phyloP scores from a whole-genome alignment of 2,888 invertebrate genomes.

The Netelia fuscicornis region DNA sequence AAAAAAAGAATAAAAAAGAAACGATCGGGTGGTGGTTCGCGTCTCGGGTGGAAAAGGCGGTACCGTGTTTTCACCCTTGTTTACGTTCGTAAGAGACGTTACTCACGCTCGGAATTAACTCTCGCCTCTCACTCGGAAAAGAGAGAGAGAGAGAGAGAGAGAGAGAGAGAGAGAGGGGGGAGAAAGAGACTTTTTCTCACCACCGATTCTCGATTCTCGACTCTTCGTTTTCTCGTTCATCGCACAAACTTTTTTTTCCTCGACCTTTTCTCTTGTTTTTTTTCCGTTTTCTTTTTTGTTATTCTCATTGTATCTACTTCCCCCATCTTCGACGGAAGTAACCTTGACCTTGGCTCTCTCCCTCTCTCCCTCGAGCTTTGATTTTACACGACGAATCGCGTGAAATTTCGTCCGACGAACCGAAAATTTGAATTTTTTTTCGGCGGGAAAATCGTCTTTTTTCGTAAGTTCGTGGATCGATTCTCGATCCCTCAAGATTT shows the following conservation, averaged over 20 bases:
- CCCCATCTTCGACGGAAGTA: slow-evolving; percentile 30
- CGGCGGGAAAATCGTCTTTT: background rate
- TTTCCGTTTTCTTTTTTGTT: background rate
- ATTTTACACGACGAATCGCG: background rate
- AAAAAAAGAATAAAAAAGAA: slow-evolving; percentile 8
- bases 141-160: background rate
- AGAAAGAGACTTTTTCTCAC: slow-evolving; percentile 24
- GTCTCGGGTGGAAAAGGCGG: slow-evolving; percentile 51
- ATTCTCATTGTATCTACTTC: background rate
- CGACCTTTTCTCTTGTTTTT: background rate
- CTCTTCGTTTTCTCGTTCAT: background rate
- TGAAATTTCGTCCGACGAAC: slow-evolving; percentile 7
- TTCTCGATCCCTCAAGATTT: background rate
- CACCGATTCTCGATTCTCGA: slow-evolving; percentile 37
- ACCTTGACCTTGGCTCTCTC: slow-evolving; percentile 38
- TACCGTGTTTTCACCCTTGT: slow-evolving; percentile 64
- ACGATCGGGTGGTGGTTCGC: slow-evolving; percentile 39
- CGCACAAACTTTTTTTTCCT: slow-evolving; percentile 35
- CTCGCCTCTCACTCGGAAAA: slow-evolving; percentile 10
- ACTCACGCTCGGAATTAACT: slow-evolving; percentile 68
- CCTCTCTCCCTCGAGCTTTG: background rate
- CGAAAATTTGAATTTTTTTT: background rate
- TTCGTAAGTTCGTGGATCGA: background rate
- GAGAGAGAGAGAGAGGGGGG: background rate
- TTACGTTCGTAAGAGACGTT: slow-evolving; percentile 67